A percentile compares a stretch with the other conserved stretches of the same genome.
Evolutionary conservation across 2,888 invertebrate species (phyloP).

Genomic region (Volucella inanis): DNA sequence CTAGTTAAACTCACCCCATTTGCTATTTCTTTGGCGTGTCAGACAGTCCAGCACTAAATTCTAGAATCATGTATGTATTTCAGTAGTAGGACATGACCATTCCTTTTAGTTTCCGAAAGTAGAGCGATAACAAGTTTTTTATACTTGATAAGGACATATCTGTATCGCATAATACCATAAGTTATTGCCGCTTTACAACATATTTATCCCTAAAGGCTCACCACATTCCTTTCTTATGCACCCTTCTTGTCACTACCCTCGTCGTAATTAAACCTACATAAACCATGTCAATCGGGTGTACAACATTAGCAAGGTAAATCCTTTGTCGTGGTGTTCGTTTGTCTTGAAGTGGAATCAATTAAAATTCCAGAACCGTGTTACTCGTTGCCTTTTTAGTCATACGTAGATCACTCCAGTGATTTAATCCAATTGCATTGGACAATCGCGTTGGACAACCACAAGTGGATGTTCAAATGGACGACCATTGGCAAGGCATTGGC

Average conservation of each 20-base stretch:
- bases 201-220: too few species aligned
- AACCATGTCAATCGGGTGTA: slow-evolving; percentile 41
- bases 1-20: too few species aligned
- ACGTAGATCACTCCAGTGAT: not conserved
- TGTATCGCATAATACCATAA: too few species aligned
- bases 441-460: slow-evolving; percentile 37
- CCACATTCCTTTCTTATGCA: too few species aligned
- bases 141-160: too few species aligned
- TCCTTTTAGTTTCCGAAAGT: too few species aligned
- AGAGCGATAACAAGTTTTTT: too few species aligned
- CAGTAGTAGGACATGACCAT: too few species aligned
- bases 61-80: too few species aligned
- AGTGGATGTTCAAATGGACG: slow-evolving; percentile 37
- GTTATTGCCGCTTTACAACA: too few species aligned
- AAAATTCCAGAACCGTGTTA: slow-evolving; percentile 30
- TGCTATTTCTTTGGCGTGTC: too few species aligned
- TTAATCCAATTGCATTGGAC: slow-evolving; percentile 53
- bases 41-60: too few species aligned
- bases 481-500: slow-evolving; percentile 16
- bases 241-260: not conserved
- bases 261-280: slow-evolving; percentile 21
- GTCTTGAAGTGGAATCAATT: slow-evolving; percentile 32
- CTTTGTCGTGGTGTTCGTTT: not conserved
- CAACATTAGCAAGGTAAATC: slow-evolving; percentile 41
- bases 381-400: not conserved